phyloP scores from a whole-genome alignment of 1,140 invertebrate species.

The Alviniconcha marisindica region DNA sequence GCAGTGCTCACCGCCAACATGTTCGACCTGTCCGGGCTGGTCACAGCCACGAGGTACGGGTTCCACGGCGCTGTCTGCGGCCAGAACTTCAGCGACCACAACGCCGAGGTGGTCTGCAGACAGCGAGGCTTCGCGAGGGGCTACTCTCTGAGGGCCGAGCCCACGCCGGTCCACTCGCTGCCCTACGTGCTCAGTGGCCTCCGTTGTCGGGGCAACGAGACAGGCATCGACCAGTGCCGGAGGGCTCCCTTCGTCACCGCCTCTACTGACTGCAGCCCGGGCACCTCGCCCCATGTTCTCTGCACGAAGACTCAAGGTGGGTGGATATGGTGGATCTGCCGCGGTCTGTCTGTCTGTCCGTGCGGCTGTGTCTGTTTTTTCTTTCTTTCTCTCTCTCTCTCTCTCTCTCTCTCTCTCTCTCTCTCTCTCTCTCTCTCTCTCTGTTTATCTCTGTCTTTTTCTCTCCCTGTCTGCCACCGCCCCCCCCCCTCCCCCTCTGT shows the following conservation, averaged over 20 bases:
- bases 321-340: neutral
- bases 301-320: slow-evolving; percentile 29
- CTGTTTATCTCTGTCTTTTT: too few relatives aligned
- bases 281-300: slow-evolving; percentile 23
- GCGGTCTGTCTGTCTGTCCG: neutral
- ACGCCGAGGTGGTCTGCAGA: slow-evolving; percentile 47
- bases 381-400: too few relatives aligned
- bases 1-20: slow-evolving; percentile 30
- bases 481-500: too few relatives aligned
- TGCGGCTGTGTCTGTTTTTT: neutral
- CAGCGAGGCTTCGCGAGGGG: slow-evolving; percentile 77
- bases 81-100: slow-evolving; percentile 34
- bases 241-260: neutral
- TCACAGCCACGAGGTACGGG: slow-evolving; percentile 81
- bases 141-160: slow-evolving; percentile 64
- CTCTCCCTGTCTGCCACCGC: too few relatives aligned
- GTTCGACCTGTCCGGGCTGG: slow-evolving; percentile 19
- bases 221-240: slow-evolving; percentile 45
- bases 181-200: slow-evolving; percentile 29
- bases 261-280: neutral
- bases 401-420: too few relatives aligned
- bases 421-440: too few relatives aligned
- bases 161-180: neutral
- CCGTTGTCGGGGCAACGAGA: slow-evolving; percentile 57
- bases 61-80: slow-evolving; percentile 45